Evolutionary conservation across 2,797 vertebrate species (phyloP), one percentile per base, ranked within the genome.

Genomic region (Falco peregrinus): DNA sequence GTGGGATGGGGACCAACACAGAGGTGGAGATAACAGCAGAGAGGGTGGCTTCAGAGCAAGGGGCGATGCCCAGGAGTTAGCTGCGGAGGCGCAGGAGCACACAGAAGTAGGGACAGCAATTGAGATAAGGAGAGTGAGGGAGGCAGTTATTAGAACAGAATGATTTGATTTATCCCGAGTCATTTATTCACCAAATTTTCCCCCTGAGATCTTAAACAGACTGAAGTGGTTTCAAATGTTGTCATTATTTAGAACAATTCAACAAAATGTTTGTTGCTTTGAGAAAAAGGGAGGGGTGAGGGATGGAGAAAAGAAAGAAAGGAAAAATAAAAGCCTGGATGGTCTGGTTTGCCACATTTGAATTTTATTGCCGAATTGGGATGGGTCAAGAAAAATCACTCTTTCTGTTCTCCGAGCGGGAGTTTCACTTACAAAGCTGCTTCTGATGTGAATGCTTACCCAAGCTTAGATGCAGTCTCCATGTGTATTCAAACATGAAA

Each of bases 231-330:
- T 95, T 96, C 88, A 91, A 95, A 92, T 87, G 86, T 90, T 96
- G 95, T 97, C 79, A n/a, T 97, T 96, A 95, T 96, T 97, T 90
- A 95, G 92, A 96, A 92, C 94, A 96, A 94, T 96, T 96, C 93
- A 94, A 92, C 73, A 78, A 96, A 97, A 92, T 75, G 63, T 80
- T 96, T 92, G 84, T 77, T 96, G 76, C 90, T 96, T 92, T 96
- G 89, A 89, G 90, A 95, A 88, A 84, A 89, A 91, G 82, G 95
- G 95, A 95, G 91, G 84, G 91, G 92, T 57, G 54, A 81, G 65
- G 59, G 87, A 77, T 0, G 6, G 60, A 93, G 92, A 51, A 88
- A 81, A 89, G 84, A 93, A 83, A 91, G 79, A 92, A 95, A 83
- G 68, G 84, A 83, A 91, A 95, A 96, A 96, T 65, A 87, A 87